Percentiles rank a stretch among this genome's conserved stretches.
phyloP scores from a whole-genome alignment of 2,888 invertebrate genomes.

The Cerceris rybyensis region DNA sequence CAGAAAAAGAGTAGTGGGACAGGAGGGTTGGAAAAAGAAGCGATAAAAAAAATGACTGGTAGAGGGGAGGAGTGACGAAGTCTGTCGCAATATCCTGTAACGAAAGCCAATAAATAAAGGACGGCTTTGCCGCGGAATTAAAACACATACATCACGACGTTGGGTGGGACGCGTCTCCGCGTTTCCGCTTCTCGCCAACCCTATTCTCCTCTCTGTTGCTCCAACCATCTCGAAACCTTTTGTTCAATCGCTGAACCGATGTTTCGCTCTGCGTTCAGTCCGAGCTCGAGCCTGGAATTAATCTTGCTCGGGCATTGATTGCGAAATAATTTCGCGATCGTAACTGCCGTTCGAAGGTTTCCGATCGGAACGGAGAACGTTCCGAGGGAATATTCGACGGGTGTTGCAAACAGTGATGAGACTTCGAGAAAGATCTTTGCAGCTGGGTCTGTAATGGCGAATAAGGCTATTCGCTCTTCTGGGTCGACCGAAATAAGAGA shows the following conservation, averaged over 20 bases:
- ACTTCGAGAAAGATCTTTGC: neutral
- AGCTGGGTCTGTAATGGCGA: no score
- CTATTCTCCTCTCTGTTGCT: slow-evolving; percentile 34
- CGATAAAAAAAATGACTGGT: slow-evolving; percentile 1
- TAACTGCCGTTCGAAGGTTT: slow-evolving; percentile 14
- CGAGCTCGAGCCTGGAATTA: slow-evolving; percentile 50
- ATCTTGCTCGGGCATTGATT: slow-evolving; percentile 55
- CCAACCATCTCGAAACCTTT: slow-evolving; percentile 6
- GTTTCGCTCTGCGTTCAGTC: neutral
- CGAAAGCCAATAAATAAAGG: slow-evolving; percentile 78
- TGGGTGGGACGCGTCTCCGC: slow-evolving; percentile 61
- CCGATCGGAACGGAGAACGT: slow-evolving; percentile 38
- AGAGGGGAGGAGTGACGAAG: slow-evolving; percentile 66
- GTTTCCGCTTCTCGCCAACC: slow-evolving; percentile 60
- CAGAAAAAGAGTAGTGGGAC: slow-evolving; percentile 18
- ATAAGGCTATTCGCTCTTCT: no score
- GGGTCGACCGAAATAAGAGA: no score
- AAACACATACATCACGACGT: slow-evolving; percentile 77
- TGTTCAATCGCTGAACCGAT: neutral
- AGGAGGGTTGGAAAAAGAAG: slow-evolving; percentile 4
- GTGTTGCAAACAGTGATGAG: neutral
- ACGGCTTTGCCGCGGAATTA: slow-evolving; percentile 74
- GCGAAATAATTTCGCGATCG: slow-evolving; percentile 61
- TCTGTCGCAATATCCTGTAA: slow-evolving; percentile 76
- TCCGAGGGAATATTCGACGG: slow-evolving; percentile 21